Evolutionary conservation across 2,888 invertebrate genomes (phyloP).

Genomic region (Drosophila percnosoma): DNA sequence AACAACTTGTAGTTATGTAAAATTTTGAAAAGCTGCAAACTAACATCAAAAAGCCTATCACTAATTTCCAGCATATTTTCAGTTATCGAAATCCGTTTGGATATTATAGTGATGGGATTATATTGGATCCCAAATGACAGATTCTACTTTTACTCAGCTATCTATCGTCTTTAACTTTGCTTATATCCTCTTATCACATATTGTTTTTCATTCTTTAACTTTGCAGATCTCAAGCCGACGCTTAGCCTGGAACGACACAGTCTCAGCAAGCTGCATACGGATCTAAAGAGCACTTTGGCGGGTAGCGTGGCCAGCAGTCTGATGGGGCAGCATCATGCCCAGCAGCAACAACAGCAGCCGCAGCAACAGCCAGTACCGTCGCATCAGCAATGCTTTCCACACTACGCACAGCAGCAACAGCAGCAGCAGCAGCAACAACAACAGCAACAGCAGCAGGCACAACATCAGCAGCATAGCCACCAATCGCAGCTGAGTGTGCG

Average conservation of each 20-base stretch:
- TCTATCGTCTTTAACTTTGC: not conserved
- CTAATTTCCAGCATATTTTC: not conserved
- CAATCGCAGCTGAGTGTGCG: constrained; percentile 61
- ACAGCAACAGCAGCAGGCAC: constrained; percentile 54
- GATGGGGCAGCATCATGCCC: constrained; percentile 66
- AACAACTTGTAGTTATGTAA: not conserved
- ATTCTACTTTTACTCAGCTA: not conserved
- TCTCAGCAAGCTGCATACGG: constrained; percentile 75
- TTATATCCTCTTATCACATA: not conserved
- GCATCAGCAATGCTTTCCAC: constrained; percentile 66
- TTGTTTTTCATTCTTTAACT: not conserved
- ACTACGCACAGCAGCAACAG: constrained; percentile 57
- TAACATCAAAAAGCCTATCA: not conserved
- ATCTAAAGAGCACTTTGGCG: constrained; percentile 66
- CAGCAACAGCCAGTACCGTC: constrained; percentile 59
- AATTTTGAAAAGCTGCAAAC: not conserved
- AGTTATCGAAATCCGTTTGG: not conserved
- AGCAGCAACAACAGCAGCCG: constrained; percentile 61
- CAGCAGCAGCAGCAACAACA: constrained; percentile 63
- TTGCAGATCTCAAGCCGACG: constrained; percentile 83
- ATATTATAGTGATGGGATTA: not conserved
- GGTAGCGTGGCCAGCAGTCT: constrained; percentile 58
- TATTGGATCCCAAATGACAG: not conserved
- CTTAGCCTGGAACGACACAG: constrained; percentile 82
- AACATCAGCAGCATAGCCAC: constrained; percentile 43